Base-by-base conservation (phyloP, 2,113 vertebrate genomes). In the Etheostoma cragini region DNA sequence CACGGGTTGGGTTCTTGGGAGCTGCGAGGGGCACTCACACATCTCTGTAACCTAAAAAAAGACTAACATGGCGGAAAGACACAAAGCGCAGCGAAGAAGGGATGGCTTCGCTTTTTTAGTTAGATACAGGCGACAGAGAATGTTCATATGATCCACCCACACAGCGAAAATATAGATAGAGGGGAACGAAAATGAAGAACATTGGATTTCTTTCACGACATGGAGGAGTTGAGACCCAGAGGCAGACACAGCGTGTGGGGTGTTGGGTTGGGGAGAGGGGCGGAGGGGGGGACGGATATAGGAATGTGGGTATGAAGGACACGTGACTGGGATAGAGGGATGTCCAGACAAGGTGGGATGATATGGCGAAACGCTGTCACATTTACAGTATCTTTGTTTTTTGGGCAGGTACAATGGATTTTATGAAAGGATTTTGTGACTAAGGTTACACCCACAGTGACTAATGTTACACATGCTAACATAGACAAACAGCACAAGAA, bases 1-100 rank as follows among this genome's bases (percentile, higher is more conserved):
- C 98, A 99, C 98, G 97, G 97, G 98, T 99, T 99, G 98, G 98
- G 98, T 96, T 98, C 98, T 99, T 96, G 98, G 98, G 98, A 99
- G 98, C 98, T 98, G 98, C 91, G 98, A 98, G 98, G 95, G 95
- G 97, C 95, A 95, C 97, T 94, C 95, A 93, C 91, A 92, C 98
- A 91, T 97, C 98, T 95, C 65, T 81, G 53, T 68, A 78, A 60
- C 72, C 73, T 57, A 47, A 63, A 67, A 53, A 33, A 66, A 71
- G 12, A 46, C 63, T 52, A 89, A 83, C 72, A 91, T 78, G 91
- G 87, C 77, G 68, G 88, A 88, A 49, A 77, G 71, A 83, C 61
- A 70, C 66, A 74, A 80, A 84, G 74, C 52, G 45, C 78, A 53
- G 61, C 38, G 30, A 77, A 80, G 61, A 82, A 86, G 49, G 66